Conservation (phyloP, 2,797 vertebrate genomes). For the Manis javanica region DNA sequence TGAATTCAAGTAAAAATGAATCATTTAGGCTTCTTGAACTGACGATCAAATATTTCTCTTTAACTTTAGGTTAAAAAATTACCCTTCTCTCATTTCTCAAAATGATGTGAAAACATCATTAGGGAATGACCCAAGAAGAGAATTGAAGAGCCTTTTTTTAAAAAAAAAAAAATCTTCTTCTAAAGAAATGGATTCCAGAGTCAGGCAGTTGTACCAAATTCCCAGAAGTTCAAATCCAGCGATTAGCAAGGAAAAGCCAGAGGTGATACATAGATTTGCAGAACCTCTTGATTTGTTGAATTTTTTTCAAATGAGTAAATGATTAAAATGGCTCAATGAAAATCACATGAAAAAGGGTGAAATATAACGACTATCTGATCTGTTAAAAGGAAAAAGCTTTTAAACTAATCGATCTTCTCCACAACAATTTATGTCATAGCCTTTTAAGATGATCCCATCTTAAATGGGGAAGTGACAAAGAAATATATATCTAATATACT, state of each 20-base stretch:
- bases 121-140: not conserved
- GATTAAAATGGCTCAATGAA: slow-evolving; percentile 85
- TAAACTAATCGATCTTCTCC: slow-evolving; percentile 88
- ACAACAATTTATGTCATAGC: slow-evolving; percentile 89
- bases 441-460: slow-evolving; percentile 88
- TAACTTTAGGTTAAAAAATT: not conserved
- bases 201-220: slow-evolving; percentile 13
- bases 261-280: slow-evolving; percentile 63
- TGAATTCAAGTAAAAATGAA: not conserved
- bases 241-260: slow-evolving; percentile 50
- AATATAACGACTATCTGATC: slow-evolving; percentile 88
- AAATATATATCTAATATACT: slow-evolving; percentile 87
- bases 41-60: not conserved
- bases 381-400: slow-evolving; percentile 91
- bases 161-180: not conserved
- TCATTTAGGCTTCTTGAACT: not conserved
- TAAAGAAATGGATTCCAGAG: slow-evolving; percentile 49
- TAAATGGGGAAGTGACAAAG: slow-evolving; percentile 88
- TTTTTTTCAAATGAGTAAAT: slow-evolving; percentile 79
- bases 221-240: slow-evolving; percentile 52
- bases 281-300: slow-evolving; percentile 63
- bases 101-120: too few species aligned
- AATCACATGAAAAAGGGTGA: slow-evolving; percentile 84
- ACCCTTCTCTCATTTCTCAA: not conserved
- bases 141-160: slow-evolving; percentile 4